These are phyloP conservation scores for Trisateles emortualis DNA, from an alignment of 2,888 invertebrate genomes.

Conservation along the genomic window DNA sequence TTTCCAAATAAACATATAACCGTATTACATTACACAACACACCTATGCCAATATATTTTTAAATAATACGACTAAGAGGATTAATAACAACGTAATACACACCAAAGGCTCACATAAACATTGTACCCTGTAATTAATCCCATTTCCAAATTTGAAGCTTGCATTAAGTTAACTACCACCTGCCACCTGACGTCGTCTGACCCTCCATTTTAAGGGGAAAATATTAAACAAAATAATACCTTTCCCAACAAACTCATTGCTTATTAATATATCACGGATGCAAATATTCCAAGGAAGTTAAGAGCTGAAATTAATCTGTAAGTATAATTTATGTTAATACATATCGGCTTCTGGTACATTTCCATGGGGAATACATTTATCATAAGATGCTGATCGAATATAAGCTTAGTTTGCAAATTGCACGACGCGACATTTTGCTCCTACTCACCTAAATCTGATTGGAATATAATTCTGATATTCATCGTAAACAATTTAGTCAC, in stretches of 20 bases:
- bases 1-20: too few relatives aligned
- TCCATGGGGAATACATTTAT: constrained; percentile 71
- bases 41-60: not conserved
- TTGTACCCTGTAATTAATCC: constrained; percentile 7
- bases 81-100: not conserved
- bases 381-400: constrained; percentile 71
- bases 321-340: constrained; percentile 80
- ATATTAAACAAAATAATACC: constrained; percentile 32
- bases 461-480: constrained; percentile 57
- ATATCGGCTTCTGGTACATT: constrained; percentile 66
- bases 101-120: not conserved
- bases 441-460: constrained; percentile 60
- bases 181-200: constrained; percentile 30
- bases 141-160: constrained; percentile 12
- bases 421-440: constrained; percentile 48
- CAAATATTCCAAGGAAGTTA: constrained; percentile 43
- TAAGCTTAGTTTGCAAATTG: constrained; percentile 69
- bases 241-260: constrained; percentile 38
- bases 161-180: constrained; percentile 32
- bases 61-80: not conserved
- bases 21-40: not conserved
- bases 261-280: constrained; percentile 46
- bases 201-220: constrained; percentile 18
- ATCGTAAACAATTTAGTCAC: too few relatives aligned
- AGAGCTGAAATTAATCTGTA: constrained; percentile 67